These are phyloP conservation scores for Acronicta alni DNA, from an alignment of 2,888 invertebrate genomes.

Conservation along the genomic window DNA sequence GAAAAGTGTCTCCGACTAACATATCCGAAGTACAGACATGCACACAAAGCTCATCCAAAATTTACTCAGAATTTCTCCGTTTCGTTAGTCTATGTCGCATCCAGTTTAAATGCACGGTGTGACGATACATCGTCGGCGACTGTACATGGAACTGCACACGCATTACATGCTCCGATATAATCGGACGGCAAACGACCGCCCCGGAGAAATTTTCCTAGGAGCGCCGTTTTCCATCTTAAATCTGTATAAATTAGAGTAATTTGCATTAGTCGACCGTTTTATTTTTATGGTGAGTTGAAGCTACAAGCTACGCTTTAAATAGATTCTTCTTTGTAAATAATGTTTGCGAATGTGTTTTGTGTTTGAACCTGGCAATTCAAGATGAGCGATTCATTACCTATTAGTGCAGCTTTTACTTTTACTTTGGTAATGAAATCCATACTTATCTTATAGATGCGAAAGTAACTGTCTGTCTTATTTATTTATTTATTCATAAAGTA, in stretches of 20 bases:
- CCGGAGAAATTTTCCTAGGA: slow-evolving; percentile 74
- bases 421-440: too few species aligned
- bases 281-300: slow-evolving; percentile 40
- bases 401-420: too few species aligned
- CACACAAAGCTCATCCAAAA: slow-evolving; percentile 3
- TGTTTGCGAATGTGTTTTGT: too few species aligned
- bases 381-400: too few species aligned
- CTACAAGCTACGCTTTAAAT: slow-evolving; percentile 10
- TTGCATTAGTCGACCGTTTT: slow-evolving; percentile 62
- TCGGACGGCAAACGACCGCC: slow-evolving; percentile 77
- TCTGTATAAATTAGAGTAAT: slow-evolving; percentile 74
- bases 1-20: slow-evolving; percentile 15
- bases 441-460: too few species aligned
- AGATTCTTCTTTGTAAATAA: slow-evolving; percentile 1
- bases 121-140: slow-evolving; percentile 57
- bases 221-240: slow-evolving; percentile 74
- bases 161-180: slow-evolving; percentile 78
- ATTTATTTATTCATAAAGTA: too few species aligned
- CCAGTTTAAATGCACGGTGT: slow-evolving; percentile 48
- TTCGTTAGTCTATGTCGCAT: slow-evolving; percentile 30
- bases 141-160: slow-evolving; percentile 74
- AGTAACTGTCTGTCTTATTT: too few species aligned
- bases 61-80: background rate
- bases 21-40: slow-evolving; percentile 4
- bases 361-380: too few species aligned